Evolutionary conservation across 2,113 vertebrate species (phyloP).

Genomic region (Tor tambroides): DNA sequence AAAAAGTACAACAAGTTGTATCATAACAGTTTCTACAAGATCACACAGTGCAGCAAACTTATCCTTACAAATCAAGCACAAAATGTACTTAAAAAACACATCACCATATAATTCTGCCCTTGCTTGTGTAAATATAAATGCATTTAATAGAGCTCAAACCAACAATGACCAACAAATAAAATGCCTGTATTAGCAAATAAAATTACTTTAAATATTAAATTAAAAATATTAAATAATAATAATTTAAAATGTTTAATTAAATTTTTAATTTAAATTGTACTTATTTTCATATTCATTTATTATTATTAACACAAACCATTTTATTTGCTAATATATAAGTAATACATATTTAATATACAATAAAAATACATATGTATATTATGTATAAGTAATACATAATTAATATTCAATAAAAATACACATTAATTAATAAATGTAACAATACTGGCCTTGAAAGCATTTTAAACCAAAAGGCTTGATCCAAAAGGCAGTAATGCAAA

Average conservation of each 20-base stretch:
- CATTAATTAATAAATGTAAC: neutral
- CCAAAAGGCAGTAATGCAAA: constrained; percentile 10
- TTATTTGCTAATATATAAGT: neutral
- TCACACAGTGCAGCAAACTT: too few species aligned
- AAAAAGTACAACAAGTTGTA: too few species aligned
- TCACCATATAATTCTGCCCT: neutral
- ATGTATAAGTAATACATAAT: neutral
- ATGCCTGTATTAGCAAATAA: neutral
- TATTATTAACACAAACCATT: neutral
- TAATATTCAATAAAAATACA: neutral
- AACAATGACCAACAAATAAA: neutral
- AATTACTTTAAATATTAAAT: neutral
- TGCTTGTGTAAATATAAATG: neutral
- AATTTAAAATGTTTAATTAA: too few species aligned
- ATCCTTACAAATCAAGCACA: neutral
- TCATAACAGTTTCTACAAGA: too few species aligned
- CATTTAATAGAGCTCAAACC: neutral
- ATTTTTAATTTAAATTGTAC: neutral
- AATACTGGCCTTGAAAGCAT: neutral
- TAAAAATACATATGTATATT: too few species aligned
- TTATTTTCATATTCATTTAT: neutral
- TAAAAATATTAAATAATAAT: too few species aligned
- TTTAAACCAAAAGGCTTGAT: neutral
- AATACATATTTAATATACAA: neutral
- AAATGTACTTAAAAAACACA: neutral